These are phyloP conservation scores for Synchiropus splendidus DNA, from an alignment of 2,113 vertebrate species.

Conservation along the genomic window DNA sequence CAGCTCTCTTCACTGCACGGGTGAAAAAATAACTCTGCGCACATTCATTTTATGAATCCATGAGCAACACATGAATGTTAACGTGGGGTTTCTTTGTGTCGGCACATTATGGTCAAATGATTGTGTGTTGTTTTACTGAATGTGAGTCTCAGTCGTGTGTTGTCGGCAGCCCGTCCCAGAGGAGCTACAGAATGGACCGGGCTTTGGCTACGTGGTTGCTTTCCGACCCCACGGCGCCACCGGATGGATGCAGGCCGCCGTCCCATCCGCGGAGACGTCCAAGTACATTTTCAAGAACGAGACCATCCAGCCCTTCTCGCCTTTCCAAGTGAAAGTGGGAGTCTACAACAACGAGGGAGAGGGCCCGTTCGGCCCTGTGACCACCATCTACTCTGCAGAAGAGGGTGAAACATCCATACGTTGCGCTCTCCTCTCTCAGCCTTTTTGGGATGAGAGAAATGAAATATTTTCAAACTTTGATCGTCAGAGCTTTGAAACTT, in stretches of 20 bases:
- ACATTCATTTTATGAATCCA: too few species aligned
- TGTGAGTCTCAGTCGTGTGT: slow-evolving; percentile 1
- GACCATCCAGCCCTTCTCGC: slow-evolving; percentile 87
- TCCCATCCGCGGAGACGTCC: slow-evolving; percentile 81
- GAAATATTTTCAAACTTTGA: slow-evolving; percentile 32
- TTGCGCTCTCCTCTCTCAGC: neutral
- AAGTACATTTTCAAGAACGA: slow-evolving; percentile 92
- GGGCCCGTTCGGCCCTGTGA: slow-evolving; percentile 81
- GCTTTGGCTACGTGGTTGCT: slow-evolving; percentile 96
- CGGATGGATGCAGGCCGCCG: slow-evolving; percentile 95
- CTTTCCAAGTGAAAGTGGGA: slow-evolving; percentile 91
- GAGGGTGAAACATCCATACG: slow-evolving; percentile 71
- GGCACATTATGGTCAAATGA: neutral
- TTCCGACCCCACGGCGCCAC: slow-evolving; percentile 81
- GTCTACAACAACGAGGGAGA: slow-evolving; percentile 97
- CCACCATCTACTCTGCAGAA: slow-evolving; percentile 87
- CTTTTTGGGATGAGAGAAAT: slow-evolving; percentile 22
- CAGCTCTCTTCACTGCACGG: too few species aligned
- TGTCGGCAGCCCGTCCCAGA: slow-evolving; percentile 85
- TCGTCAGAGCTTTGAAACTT: slow-evolving; percentile 31
- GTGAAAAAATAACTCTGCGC: too few species aligned
- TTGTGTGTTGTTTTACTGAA: neutral
- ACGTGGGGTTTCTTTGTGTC: too few species aligned
- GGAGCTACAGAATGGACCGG: slow-evolving; percentile 88
- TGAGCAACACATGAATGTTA: too few species aligned